Percentiles rank a stretch among this genome's conserved stretches.
These are phyloP conservation scores for Ammospiza maritima DNA, from an alignment of 2,797 vertebrate genomes.

Conservation along the genomic window DNA sequence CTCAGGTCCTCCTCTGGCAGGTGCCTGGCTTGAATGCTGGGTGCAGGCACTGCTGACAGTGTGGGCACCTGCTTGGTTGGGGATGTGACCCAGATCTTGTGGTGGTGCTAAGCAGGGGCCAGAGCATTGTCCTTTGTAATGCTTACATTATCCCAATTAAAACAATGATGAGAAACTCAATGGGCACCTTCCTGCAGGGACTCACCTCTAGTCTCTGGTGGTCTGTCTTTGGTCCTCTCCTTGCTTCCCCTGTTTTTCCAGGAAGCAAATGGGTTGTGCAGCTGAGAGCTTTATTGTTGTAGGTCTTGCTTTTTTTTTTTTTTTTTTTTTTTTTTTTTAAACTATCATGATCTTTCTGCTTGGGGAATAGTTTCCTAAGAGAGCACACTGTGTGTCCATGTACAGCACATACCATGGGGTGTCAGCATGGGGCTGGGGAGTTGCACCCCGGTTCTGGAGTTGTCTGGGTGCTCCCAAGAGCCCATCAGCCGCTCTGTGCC, in stretches of 20 bases:
- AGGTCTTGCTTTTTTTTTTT: not conserved
- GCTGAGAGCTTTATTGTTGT: not conserved
- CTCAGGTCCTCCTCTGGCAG: accelerated
- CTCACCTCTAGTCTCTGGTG: not conserved
- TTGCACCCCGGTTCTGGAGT: not conserved
- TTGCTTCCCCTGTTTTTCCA: not conserved
- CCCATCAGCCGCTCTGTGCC: not conserved
- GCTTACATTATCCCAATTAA: accelerated
- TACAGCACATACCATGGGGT: accelerated
- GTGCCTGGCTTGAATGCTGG: not conserved
- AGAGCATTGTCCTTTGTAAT: not conserved
- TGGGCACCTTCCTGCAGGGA: not conserved
- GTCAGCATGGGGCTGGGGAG: not conserved
- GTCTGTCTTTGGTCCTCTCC: not conserved
- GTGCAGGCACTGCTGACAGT: not conserved
- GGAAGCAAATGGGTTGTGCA: not conserved
- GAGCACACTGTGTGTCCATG: not conserved
- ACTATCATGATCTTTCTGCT: not conserved
- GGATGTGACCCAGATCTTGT: not conserved
- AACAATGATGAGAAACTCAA: accelerated
- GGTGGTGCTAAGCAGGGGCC: not conserved
- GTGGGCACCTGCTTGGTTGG: accelerated
- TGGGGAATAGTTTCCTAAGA: not conserved
- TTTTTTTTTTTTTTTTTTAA: not conserved
- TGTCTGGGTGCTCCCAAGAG: not conserved